These are phyloP conservation scores for Corvus cornix DNA, from an alignment of 2,113 vertebrate species.

Conservation along the genomic window DNA sequence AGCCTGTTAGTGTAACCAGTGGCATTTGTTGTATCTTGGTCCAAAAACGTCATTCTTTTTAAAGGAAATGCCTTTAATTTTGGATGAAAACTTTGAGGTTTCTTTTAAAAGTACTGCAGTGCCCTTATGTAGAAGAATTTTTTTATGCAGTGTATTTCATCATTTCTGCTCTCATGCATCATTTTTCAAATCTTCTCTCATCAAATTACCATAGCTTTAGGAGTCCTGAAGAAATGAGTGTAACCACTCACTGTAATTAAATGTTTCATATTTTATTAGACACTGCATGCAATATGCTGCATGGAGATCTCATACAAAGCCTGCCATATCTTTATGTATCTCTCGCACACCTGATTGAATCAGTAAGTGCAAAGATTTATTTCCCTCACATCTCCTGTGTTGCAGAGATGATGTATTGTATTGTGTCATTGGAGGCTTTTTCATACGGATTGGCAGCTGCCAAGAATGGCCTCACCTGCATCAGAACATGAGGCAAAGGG, in stretches of 20 bases:
- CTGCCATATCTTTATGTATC: not conserved
- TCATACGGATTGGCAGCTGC: not conserved
- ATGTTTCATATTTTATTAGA: constrained; percentile 49
- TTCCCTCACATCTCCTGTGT: not conserved
- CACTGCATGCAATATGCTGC: not conserved
- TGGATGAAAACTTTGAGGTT: not conserved
- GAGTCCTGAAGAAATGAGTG: not conserved
- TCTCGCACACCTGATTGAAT: not conserved
- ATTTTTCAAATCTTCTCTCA: constrained; percentile 23
- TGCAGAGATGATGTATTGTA: not conserved
- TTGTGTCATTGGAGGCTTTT: not conserved
- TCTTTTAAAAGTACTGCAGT: not conserved
- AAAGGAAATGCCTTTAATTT: not conserved
- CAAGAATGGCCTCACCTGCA: not conserved
- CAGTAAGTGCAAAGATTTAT: not conserved
- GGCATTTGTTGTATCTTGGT: not conserved
- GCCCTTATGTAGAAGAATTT: not conserved
- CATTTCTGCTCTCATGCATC: not conserved
- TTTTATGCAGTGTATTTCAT: not conserved
- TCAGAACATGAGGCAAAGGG: not conserved
- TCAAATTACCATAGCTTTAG: constrained; percentile 3
- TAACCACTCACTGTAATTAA: constrained; percentile 44
- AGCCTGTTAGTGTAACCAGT: not conserved
- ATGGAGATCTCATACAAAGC: not conserved
- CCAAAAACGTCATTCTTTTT: not conserved